phyloP scores from a whole-genome alignment of 2,113 vertebrate genomes.

The Artemisiospiza belli region DNA sequence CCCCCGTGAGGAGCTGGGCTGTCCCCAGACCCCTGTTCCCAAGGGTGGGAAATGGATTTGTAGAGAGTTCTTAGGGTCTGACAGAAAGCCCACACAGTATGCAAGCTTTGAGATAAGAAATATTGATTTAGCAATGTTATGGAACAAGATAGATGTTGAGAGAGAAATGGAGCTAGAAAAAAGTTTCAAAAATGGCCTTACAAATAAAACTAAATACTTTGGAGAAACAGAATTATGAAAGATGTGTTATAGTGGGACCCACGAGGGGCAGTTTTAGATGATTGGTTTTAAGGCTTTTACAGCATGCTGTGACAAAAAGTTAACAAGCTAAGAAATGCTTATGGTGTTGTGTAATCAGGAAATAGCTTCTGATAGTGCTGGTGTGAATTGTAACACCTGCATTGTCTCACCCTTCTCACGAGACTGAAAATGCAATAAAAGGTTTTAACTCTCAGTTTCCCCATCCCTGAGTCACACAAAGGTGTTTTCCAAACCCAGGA shows the following conservation, averaged over 20 bases:
- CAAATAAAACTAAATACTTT: background rate
- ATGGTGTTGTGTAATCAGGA: no score
- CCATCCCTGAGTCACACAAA: background rate
- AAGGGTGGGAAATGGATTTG: background rate
- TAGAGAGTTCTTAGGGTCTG: background rate
- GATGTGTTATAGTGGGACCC: background rate
- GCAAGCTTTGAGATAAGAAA: background rate
- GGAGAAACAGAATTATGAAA: background rate
- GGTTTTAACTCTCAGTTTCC: no score
- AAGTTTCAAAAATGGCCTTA: background rate
- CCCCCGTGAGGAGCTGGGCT: background rate
- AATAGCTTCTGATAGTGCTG: no score
- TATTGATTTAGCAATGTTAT: background rate
- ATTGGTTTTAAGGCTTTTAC: background rate
- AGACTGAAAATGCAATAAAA: no score
- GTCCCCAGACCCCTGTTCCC: background rate
- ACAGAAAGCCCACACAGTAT: no score
- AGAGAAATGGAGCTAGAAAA: background rate
- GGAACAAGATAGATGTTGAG: background rate
- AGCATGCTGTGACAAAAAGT: background rate
- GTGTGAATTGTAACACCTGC: no score
- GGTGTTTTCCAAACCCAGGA: background rate
- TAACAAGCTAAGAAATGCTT: background rate
- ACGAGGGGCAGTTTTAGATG: background rate
- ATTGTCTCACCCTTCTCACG: no score